Percentiles rank a stretch among this genome's conserved stretches.
Evolutionary conservation across 2,797 vertebrate species (phyloP).

Genomic region (Mormyrops attenuatus): DNA sequence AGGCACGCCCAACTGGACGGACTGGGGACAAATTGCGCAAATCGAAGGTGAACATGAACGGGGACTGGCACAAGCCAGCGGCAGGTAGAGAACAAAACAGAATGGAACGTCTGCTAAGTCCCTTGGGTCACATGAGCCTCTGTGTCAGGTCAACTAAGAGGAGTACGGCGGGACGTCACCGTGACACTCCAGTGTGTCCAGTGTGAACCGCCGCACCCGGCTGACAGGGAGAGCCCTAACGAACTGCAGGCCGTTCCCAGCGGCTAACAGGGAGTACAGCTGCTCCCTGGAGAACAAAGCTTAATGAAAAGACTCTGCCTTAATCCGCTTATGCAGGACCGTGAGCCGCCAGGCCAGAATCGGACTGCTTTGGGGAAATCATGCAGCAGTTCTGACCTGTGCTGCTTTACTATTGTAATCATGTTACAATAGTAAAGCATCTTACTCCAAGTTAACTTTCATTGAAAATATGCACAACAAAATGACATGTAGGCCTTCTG

Average conservation of each 20-base stretch:
- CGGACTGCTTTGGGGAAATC: neutral
- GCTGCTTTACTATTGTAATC: neutral
- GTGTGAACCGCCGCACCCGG: neutral
- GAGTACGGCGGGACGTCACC: neutral
- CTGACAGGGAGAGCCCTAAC: neutral
- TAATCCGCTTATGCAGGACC: slow-evolving; percentile 12
- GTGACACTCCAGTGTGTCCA: neutral
- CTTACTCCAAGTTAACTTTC: neutral
- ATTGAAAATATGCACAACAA: neutral
- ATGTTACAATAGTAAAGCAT: neutral
- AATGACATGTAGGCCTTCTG: neutral
- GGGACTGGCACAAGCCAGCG: neutral
- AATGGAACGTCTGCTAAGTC: neutral
- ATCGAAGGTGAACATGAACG: neutral
- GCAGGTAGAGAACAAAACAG: neutral
- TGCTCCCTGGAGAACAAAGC: neutral
- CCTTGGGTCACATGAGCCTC: neutral
- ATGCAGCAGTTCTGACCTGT: neutral
- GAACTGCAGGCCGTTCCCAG: neutral
- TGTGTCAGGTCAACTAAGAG: neutral
- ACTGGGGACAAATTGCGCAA: neutral
- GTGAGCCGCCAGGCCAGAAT: neutral
- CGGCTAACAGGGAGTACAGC: neutral
- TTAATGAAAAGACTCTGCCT: neutral
- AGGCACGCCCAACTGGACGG: neutral